Conservation (phyloP, 2,888 invertebrate species). For the Melieria picta region DNA sequence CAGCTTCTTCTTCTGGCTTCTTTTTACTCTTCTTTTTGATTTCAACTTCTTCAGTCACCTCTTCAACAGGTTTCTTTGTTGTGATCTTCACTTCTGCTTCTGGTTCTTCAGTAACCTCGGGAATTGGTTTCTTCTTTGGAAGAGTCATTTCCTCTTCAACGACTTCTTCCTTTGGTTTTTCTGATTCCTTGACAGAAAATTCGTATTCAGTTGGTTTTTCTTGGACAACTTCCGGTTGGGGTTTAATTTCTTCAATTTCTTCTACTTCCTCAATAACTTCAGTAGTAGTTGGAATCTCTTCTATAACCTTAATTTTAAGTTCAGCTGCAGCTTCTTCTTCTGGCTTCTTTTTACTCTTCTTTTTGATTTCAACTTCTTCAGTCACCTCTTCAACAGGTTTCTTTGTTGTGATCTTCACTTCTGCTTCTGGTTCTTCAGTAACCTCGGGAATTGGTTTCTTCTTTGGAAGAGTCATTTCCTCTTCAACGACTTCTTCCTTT, state of each 20-base stretch:
- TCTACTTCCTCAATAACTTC: slow-evolving; percentile 52
- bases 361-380: slow-evolving; percentile 51
- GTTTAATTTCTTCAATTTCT: slow-evolving; percentile 46
- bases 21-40: slow-evolving; percentile 57
- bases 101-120: slow-evolving; percentile 56
- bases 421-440: slow-evolving; percentile 51
- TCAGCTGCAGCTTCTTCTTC: slow-evolving; percentile 52
- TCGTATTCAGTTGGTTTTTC: slow-evolving; percentile 51
- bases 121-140: slow-evolving; percentile 51
- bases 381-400: slow-evolving; percentile 44
- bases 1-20: slow-evolving; percentile 54
- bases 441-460: slow-evolving; percentile 42
- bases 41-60: slow-evolving; percentile 51
- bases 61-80: slow-evolving; percentile 42
- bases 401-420: slow-evolving; percentile 47
- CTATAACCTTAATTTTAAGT: slow-evolving; percentile 54
- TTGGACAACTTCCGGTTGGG: slow-evolving; percentile 42
- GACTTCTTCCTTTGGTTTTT: slow-evolving; percentile 41
- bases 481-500: slow-evolving; percentile 44
- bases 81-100: slow-evolving; percentile 56
- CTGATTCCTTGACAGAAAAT: slow-evolving; percentile 47
- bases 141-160: slow-evolving; percentile 48
- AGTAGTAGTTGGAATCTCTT: slow-evolving; percentile 48
- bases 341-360: slow-evolving; percentile 55
- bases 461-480: slow-evolving; percentile 43